Evolutionary conservation across 1,140 invertebrate genomes (phyloP), one percentile per base, ranked within the genome.

Genomic region (Heterodera schachtii): DNA sequence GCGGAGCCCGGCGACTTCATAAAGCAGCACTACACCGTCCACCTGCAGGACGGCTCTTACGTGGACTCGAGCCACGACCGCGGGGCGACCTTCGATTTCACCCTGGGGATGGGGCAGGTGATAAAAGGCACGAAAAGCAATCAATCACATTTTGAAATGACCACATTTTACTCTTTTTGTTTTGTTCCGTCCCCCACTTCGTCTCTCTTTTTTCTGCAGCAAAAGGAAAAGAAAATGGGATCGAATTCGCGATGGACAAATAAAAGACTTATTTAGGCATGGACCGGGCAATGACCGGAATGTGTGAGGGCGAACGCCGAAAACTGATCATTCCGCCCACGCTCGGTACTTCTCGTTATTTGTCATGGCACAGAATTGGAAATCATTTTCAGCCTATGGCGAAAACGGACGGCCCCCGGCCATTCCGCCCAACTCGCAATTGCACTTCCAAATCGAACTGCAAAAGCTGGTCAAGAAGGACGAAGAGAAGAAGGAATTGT

Each of bases 251-350:
- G 2, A 3, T 31, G 3, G 19, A 75, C 46, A 52, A 75, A 47
- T 75, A 9, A 11, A 0, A 8, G 13, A 64, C 19, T 64, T 41
- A 6, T 71, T 41, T n/a, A 71, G 88, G 89, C 76, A 90, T 89
- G 87, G 88, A 89, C 67, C 57, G 82, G 46, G 88, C 87, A 6
- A 89, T 89, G 88, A 73, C 74, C 19, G 89, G 84, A 31, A 92
- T 92, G 92, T 92, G 92, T 89, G 91, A 91, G 84, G 91, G 91
- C 79, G 92, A 92, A 79, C 90, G 91, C 77, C 88, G 92, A 46
- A 91, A 91, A 82, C 85, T 92, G 21, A 90, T 91, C 11, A 91
- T 92, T 76, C 92, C 92, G 21, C 87, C 91, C 77, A 90, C 91
- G 49, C 86, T 91, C 76, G 91, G 90, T 86, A 43, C 4, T 52